Percentiles rank a stretch among this genome's conserved stretches.
These are phyloP conservation scores for Spea hammondii DNA, from an alignment of 2,797 vertebrate genomes.

Conservation along the genomic window DNA sequence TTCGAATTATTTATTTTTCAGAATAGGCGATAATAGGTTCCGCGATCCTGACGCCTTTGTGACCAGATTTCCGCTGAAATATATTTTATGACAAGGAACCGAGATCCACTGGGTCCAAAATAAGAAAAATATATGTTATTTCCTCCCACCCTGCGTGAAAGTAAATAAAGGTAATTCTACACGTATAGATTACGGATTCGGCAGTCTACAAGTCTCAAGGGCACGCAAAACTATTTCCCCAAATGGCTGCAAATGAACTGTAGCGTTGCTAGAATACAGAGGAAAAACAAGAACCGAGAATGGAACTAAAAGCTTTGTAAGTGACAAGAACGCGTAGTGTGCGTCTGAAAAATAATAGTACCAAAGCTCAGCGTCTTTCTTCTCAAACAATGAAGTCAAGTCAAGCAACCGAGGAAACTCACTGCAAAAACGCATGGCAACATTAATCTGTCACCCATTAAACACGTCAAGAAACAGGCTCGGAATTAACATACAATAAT, in stretches of 20 bases:
- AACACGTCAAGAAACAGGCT: constrained; percentile 20
- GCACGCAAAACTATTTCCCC: constrained; percentile 1
- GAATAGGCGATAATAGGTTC: constrained; percentile 32
- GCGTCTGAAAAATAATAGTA: constrained; percentile 1
- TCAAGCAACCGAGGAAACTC: neutral
- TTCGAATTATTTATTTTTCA: constrained; percentile 35
- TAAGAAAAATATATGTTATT: neutral
- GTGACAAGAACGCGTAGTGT: constrained; percentile 18
- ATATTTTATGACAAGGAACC: neutral
- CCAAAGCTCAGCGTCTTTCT: neutral
- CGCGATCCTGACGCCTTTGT: constrained; percentile 15
- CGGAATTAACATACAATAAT: constrained; percentile 29
- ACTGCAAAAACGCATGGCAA: neutral
- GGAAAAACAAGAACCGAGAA: constrained; percentile 3
- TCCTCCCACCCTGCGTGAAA: neutral
- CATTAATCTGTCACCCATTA: constrained; percentile 31
- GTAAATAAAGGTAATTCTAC: neutral
- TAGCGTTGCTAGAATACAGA: constrained; percentile 13
- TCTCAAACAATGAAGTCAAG: constrained; percentile 34
- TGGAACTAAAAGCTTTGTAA: constrained; percentile 10
- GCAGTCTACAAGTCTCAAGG: constrained; percentile 5
- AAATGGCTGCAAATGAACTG: constrained; percentile 21
- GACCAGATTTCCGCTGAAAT: constrained; percentile 1
- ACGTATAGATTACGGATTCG: constrained; percentile 11
- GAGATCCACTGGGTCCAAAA: constrained; percentile 20